Base-by-base conservation (phyloP, 2,888 invertebrate species). In the Epistrophella euchroma region DNA sequence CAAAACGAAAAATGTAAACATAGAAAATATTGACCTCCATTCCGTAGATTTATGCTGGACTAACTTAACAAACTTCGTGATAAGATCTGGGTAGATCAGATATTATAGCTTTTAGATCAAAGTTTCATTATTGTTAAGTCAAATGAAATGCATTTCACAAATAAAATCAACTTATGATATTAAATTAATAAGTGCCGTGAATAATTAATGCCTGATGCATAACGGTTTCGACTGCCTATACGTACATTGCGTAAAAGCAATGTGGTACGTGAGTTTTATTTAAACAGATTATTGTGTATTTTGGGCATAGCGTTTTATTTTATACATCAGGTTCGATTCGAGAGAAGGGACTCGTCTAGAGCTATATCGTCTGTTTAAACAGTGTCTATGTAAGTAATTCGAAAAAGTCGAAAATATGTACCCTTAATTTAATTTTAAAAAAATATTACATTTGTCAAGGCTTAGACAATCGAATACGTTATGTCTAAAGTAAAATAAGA, bases 161-260 rank as follows among this genome's bases (percentile, higher is more conserved):
- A 64, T 45, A 64, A 78, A 68, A 58, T 58, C 35, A 19, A 64
- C 62, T 25, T 43, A 71, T 58, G 75, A 76, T 76, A 80, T 72
- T 73, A 55, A 80, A 56, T 72, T 76, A 80, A 71, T 76, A 68
- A 85, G 56, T 55, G 72, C 45, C 40, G 72, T 85, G 85, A 80
- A 85, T 85, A 56, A 71, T 79, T 62, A 56, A 72, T 72, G 45
- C 0, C 60, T 47, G n/a, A n/a, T n/a, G n/a, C 80, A 68, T 76
- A 80, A 76, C 47, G 11, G 45, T 76, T 72, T 78, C 32, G 13
- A 52, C 50, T 52, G 15, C n/a, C 2, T 13, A 25, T 15, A 7
- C 40, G 35, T 58, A 43, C n/a, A n/a, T 85, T 85, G 62, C 80
- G 72, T 76, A 80, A 80, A 32, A 28, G 43, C 45, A 75, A 80